These are phyloP conservation scores for Meriones psammophilus DNA, from an alignment of 2,797 vertebrate genomes.

Conservation along the genomic window DNA sequence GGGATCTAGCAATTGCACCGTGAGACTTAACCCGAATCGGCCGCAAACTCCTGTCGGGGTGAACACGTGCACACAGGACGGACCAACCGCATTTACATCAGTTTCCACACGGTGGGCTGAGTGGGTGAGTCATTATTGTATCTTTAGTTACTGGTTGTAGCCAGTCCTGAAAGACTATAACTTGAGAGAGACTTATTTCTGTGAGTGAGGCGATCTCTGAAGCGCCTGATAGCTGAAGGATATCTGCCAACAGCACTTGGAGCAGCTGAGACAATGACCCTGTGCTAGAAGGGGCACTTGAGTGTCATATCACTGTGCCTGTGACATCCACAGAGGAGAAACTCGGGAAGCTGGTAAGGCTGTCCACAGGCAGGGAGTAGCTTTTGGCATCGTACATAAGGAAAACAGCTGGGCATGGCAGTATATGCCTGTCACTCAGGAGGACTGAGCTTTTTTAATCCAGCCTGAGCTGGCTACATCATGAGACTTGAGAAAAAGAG, in stretches of 20 bases:
- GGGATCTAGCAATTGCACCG: not conserved
- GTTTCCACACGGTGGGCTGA: not conserved
- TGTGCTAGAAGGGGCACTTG: not conserved
- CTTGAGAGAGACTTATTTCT: not conserved
- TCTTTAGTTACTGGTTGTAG: not conserved
- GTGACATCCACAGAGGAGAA: constrained; percentile 21
- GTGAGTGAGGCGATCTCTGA: not conserved
- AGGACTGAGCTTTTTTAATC: not conserved
- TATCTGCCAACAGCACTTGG: constrained; percentile 11
- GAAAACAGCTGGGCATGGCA: not conserved
- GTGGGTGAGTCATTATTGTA: not conserved
- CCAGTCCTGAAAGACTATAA: constrained; percentile 18
- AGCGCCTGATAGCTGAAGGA: not conserved
- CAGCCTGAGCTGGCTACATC: not conserved
- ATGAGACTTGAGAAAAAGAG: not conserved
- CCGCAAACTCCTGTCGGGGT: not conserved
- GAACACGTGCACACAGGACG: not conserved
- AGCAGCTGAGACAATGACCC: constrained; percentile 3
- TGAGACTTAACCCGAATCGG: not conserved
- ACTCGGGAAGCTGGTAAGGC: not conserved
- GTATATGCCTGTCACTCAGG: not conserved
- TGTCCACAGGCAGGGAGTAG: not conserved
- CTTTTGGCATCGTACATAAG: not conserved
- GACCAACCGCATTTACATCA: not conserved
- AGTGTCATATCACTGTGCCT: not conserved